Evolutionary conservation across 2,113 vertebrate genomes (phyloP), one percentile per base, ranked within the genome.

Genomic region (Elgaria multicarinata): DNA sequence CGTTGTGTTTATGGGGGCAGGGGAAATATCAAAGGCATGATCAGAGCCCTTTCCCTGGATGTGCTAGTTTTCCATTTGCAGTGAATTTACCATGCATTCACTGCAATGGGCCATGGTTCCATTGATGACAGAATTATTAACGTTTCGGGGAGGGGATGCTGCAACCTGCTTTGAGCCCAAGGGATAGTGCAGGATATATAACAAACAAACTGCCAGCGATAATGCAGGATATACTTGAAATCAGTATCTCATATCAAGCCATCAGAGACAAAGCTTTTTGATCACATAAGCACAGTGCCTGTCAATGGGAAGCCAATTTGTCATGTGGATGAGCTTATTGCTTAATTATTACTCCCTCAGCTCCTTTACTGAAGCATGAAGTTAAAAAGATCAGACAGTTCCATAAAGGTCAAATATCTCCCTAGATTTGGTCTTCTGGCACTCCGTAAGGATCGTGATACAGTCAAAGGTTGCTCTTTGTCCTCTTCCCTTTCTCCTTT

Each of bases 341-440:
- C 72, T 62, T 86, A 86, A 86, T 86, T 86, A 86, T 86, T 86
- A 76, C 71, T 76, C 85, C 85, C 85, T 76, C 53, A 42, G 85
- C 72, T 86, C 71, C 71, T 76, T 26, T 86, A 62, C 36, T 76
- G 85, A 76, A 86, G 69, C 53, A 44, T 86, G 71, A 62, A 62
- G 69, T 86, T 86, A 42, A 86, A 76, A 86, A 86, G 72, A 86
- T 72, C 72, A 76, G 53, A 42, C 36, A 18, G 39, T 86, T 76
- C 36, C 72, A 36, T 74, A 76, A 86, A 76, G 85, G 85, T 86
- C 72, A 86, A 74, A 86, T 62, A 75, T 62, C 36, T 62, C 28
- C 71, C 58, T 64, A 76, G 76, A 7, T 75, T 44, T 75, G 71
- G 71, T 44, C 53, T 33, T 76, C 20, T n/a, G 33, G 28, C n/a